These are phyloP conservation scores for Aselliscus stoliczkanus DNA, from an alignment of 2,797 vertebrate genomes.

Conservation along the genomic window DNA sequence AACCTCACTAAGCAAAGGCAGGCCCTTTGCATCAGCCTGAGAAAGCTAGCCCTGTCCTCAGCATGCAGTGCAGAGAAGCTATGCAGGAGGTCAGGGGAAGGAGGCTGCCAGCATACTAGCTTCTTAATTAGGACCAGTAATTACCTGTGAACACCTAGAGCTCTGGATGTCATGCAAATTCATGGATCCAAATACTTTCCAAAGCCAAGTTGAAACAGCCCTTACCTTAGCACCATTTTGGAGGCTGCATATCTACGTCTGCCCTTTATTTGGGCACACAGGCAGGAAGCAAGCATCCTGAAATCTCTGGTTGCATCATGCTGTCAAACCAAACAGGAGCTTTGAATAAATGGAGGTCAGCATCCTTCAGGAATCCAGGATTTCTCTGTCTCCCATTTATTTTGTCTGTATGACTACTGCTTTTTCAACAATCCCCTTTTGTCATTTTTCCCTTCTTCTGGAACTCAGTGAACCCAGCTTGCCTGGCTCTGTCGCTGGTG, in stretches of 20 bases:
- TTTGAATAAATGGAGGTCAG: neutral
- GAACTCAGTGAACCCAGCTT: conserved; percentile 60
- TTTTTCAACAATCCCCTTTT: conserved; percentile 59
- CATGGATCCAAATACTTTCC: neutral
- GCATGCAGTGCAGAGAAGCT: neutral
- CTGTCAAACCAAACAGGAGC: neutral
- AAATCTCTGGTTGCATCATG: neutral
- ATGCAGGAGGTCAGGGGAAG: neutral
- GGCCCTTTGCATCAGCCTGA: neutral
- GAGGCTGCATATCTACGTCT: neutral
- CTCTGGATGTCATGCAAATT: neutral
- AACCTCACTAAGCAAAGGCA: neutral
- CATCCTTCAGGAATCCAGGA: neutral
- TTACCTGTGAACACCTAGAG: neutral
- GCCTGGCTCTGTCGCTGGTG: conserved; percentile 67
- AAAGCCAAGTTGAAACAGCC: neutral
- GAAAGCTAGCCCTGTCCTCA: neutral
- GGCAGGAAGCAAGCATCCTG: neutral
- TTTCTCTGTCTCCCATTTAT: conserved; percentile 11
- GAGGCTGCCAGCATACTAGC: neutral
- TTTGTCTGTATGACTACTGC: neutral
- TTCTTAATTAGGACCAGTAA: neutral
- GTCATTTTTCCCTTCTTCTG: conserved; percentile 52
- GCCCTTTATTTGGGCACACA: neutral
- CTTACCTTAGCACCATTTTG: neutral